Conservation (phyloP, 2,888 invertebrate species). For the Anarsia innoxiella region DNA sequence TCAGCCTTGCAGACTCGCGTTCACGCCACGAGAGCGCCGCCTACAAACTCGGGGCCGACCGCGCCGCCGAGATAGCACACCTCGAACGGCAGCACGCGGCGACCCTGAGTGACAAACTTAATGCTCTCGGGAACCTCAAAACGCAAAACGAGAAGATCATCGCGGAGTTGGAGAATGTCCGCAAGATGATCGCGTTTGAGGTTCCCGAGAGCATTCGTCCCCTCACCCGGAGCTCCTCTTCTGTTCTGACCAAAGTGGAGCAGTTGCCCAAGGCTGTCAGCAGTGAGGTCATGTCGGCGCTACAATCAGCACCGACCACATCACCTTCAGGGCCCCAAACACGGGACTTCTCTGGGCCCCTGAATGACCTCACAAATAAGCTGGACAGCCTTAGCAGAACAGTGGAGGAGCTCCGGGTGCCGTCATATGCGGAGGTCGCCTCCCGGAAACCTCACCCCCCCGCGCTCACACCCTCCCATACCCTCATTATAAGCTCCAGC, state of each 20-base stretch:
- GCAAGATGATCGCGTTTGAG: not conserved
- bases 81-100: not conserved
- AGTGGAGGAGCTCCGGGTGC: not conserved
- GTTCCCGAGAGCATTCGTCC: not conserved
- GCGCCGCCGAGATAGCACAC: not conserved
- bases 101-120: not conserved
- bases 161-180: not conserved
- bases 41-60: not conserved
- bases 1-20: conserved; percentile 1
- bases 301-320: not conserved
- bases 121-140: not conserved
- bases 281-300: not conserved
- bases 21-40: not conserved
- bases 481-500: not conserved
- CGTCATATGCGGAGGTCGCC: not conserved
- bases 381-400: not conserved
- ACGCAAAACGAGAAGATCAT: not conserved
- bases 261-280: not conserved
- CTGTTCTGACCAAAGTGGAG: not conserved
- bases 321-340: not conserved
- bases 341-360: not conserved
- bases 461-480: not conserved
- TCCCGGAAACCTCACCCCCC: not conserved
- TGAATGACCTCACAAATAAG: not conserved
- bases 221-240: not conserved